Evolutionary conservation across 2,797 vertebrate genomes (phyloP).

Genomic region (Carapus acus): DNA sequence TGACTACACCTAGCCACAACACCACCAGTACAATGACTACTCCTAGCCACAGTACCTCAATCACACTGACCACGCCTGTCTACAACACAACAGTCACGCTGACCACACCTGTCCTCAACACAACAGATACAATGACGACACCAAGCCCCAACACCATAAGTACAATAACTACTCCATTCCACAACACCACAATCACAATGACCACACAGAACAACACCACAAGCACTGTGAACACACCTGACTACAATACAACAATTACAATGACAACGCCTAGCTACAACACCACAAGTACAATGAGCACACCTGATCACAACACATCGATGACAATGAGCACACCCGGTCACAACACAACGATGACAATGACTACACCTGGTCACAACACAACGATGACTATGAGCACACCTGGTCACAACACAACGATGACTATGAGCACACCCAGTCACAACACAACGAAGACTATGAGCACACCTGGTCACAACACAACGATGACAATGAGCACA

Average conservation of each 20-base stretch:
- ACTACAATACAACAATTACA: no score
- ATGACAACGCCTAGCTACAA: not conserved
- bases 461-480: slow-evolving; percentile 9
- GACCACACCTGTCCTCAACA: not conserved
- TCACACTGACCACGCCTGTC: no score
- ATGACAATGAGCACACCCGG: not conserved
- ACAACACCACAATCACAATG: slow-evolving; percentile 11
- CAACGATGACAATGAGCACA: not conserved
- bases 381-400: not conserved
- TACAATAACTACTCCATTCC: no score
- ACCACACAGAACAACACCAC: no score
- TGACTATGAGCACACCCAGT: not conserved
- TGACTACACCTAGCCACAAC: no score
- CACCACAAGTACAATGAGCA: not conserved
- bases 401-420: slow-evolving; percentile 1
- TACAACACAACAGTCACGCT: no score
- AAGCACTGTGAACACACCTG: not conserved
- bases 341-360: not conserved
- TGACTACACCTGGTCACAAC: not conserved
- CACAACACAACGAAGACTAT: slow-evolving; percentile 13
- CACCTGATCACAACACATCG: not conserved
- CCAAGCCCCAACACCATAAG: no score
- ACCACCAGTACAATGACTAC: no score
- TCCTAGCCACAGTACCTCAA: no score
- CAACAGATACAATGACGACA: no score